phyloP scores from a whole-genome alignment of 2,113 vertebrate species.

The Orcinus orca region DNA sequence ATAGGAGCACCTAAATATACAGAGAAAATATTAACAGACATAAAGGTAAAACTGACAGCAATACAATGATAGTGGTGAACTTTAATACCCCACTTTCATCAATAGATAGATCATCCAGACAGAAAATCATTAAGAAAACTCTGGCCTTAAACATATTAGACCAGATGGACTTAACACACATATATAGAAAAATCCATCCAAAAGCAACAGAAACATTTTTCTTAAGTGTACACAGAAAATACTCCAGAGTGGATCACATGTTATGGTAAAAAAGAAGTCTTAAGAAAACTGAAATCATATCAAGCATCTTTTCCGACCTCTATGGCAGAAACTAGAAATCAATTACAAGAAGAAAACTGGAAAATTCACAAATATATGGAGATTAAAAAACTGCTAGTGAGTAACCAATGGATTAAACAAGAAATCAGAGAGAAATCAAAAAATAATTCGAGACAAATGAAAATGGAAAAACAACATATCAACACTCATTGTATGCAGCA shows the following conservation, averaged over 20 bases:
- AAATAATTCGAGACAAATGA: neutral
- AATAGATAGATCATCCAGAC: neutral
- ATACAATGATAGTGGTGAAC: too few relatives aligned
- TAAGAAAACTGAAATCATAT: neutral
- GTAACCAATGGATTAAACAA: too few relatives aligned
- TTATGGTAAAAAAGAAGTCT: neutral
- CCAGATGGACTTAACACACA: neutral
- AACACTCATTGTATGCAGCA: too few relatives aligned
- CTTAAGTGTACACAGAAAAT: neutral
- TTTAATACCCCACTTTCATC: neutral
- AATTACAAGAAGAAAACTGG: neutral
- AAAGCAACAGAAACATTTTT: neutral
- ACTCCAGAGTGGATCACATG: neutral
- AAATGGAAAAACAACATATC: too few relatives aligned
- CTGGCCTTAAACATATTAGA: neutral
- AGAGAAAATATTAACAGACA: neutral
- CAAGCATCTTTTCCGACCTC: neutral
- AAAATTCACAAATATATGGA: neutral
- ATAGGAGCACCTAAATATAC: neutral
- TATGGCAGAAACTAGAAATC: neutral
- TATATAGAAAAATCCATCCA: neutral
- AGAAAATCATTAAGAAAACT: neutral
- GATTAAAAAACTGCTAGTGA: neutral
- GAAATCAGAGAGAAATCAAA: too few relatives aligned
- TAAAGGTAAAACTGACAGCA: neutral